Percentiles rank a stretch among this genome's conserved stretches.
phyloP scores from a whole-genome alignment of 2,797 vertebrate genomes.

The Catamblyrhynchus diadema region DNA sequence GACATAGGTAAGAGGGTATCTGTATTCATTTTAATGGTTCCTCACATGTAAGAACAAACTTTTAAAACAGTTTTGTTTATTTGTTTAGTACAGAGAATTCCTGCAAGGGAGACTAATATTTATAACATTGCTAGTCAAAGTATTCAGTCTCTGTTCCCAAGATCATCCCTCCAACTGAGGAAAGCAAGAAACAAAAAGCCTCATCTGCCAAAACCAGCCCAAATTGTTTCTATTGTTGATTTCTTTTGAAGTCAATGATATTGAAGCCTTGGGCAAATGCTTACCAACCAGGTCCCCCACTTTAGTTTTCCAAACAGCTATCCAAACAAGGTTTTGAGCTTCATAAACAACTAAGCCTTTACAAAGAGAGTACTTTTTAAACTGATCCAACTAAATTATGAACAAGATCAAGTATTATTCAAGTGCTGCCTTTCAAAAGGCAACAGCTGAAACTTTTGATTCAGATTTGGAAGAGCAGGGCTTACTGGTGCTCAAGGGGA shows the following conservation, averaged over 20 bases:
- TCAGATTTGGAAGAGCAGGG: not conserved
- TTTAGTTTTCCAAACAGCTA: not conserved
- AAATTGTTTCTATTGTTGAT: not conserved
- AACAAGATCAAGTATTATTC: not conserved
- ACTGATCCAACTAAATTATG: not conserved
- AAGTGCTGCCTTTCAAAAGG: not conserved
- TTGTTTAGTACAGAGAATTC: constrained; percentile 18
- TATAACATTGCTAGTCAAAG: not conserved
- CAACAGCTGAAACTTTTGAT: not conserved
- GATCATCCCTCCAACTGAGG: not conserved
- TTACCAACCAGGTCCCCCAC: not conserved
- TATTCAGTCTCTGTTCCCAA: not conserved
- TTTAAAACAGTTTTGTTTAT: not conserved
- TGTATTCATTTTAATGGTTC: not conserved
- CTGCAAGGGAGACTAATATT: not conserved
- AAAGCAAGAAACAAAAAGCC: constrained; percentile 22
- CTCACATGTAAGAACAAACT: not conserved
- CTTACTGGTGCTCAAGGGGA: not conserved
- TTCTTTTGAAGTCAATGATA: constrained; percentile 28
- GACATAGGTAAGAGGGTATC: not conserved
- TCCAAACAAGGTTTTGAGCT: not conserved
- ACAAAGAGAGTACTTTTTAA: not conserved
- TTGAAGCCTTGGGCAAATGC: constrained; percentile 14
- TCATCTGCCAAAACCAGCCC: not conserved
- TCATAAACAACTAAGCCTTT: not conserved